Evolutionary conservation across 2,888 invertebrate genomes (phyloP).

Genomic region (Halictus quadricinctus): DNA sequence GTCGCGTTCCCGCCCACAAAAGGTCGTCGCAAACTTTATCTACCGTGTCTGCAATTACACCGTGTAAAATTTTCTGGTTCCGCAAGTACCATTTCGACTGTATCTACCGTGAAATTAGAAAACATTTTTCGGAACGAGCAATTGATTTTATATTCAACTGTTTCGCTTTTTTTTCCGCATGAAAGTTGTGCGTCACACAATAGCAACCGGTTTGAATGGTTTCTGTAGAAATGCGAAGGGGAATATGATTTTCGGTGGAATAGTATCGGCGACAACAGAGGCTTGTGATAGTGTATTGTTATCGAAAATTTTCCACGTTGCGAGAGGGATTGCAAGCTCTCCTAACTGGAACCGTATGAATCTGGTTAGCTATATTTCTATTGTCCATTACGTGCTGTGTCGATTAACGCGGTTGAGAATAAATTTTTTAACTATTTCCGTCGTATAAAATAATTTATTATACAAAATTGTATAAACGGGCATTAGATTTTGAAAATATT

Average conservation of each 20-base stretch:
- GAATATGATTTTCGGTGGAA: background rate
- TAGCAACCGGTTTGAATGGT: background rate
- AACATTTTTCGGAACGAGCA: background rate
- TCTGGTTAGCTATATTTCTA: background rate
- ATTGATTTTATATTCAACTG: background rate
- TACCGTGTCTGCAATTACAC: conserved; percentile 19
- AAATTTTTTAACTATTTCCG: background rate
- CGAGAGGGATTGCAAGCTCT: background rate
- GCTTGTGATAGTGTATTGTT: background rate
- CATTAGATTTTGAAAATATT: too few relatives aligned
- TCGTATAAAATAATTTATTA: background rate
- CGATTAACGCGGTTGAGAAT: background rate
- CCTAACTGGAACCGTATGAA: background rate
- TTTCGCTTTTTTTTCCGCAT: background rate
- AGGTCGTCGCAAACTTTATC: background rate
- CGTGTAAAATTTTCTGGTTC: background rate
- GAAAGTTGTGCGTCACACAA: background rate
- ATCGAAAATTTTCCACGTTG: background rate
- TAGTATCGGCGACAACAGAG: background rate
- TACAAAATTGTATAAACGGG: background rate
- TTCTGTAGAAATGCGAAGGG: background rate
- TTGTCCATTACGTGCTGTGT: background rate
- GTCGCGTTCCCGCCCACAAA: background rate
- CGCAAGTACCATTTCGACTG: background rate
- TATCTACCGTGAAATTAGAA: too few relatives aligned